Evolutionary conservation across 1,140 invertebrate genomes (phyloP).

Genomic region (Atopsyche davidsoni): DNA sequence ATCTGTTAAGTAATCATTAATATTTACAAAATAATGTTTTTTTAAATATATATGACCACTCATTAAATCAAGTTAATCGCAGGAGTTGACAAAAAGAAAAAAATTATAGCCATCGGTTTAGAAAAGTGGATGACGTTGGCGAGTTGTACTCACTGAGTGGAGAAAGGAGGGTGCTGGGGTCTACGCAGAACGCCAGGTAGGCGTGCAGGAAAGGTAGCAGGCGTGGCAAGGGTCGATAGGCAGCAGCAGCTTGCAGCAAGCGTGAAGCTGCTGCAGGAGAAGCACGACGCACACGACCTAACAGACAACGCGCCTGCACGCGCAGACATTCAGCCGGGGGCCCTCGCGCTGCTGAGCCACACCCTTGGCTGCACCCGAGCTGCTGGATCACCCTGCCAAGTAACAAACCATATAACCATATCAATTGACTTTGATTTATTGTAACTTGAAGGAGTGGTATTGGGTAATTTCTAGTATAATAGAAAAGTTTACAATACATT

Average conservation of each 20-base stretch:
- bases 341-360: conserved; percentile 72
- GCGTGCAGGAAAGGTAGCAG: conserved; percentile 92
- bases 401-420: not conserved
- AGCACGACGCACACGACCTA: conserved; percentile 67
- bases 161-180: conserved; percentile 75
- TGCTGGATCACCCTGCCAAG: conserved; percentile 70
- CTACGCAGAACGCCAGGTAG: conserved; percentile 91
- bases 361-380: conserved; percentile 87
- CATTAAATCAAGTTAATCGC: conserved; percentile 5
- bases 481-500: too few relatives aligned
- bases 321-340: conserved; percentile 84
- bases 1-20: conserved; percentile 42
- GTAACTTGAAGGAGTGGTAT: not conserved
- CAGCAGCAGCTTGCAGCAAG: conserved; percentile 75
- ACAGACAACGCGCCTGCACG: conserved; percentile 78
- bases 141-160: conserved; percentile 68
- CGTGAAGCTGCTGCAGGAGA: conserved; percentile 67
- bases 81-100: too few relatives aligned
- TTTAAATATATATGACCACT: conserved; percentile 10
- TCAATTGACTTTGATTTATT: not conserved
- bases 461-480: too few relatives aligned
- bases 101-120: not conserved
- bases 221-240: conserved; percentile 67
- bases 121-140: not conserved
- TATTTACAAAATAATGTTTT: conserved; percentile 21